These are phyloP conservation scores for Sphecodes monilicornis DNA, from an alignment of 2,888 invertebrate species.

Conservation along the genomic window DNA sequence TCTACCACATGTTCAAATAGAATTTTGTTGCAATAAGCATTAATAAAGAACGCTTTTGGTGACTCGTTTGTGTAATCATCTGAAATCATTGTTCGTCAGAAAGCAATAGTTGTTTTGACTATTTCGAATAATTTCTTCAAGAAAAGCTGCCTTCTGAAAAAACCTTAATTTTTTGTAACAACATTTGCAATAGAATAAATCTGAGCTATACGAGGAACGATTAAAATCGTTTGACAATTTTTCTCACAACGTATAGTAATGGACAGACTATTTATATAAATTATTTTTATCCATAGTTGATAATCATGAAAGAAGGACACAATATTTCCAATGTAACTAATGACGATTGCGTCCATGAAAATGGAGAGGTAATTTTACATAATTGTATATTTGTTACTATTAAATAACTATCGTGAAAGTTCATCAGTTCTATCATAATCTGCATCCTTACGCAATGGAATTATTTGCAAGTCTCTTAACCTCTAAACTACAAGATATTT, in stretches of 20 bases:
- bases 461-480: background rate
- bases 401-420: constrained; percentile 1
- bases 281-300: constrained; percentile 2
- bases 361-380: constrained; percentile 74
- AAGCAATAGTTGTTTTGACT: background rate
- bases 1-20: background rate
- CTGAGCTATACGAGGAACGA: background rate
- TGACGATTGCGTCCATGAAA: constrained; percentile 74
- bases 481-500: background rate
- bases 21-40: background rate
- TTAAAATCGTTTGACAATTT: background rate
- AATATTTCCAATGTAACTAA: constrained; percentile 61
- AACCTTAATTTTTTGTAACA: background rate
- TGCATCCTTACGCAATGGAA: background rate
- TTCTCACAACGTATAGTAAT: background rate
- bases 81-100: background rate
- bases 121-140: background rate
- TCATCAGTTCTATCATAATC: background rate
- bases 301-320: constrained; percentile 73
- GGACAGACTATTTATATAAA: background rate
- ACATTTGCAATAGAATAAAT: background rate
- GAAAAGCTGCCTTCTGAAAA: background rate
- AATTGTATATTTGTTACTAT: background rate
- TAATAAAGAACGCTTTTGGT: background rate
- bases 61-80: background rate